A percentile compares a stretch with the other conserved stretches of the same genome.
These are phyloP conservation scores for Phymastichus coffea DNA, from an alignment of 1,140 invertebrate genomes.

Conservation along the genomic window DNA sequence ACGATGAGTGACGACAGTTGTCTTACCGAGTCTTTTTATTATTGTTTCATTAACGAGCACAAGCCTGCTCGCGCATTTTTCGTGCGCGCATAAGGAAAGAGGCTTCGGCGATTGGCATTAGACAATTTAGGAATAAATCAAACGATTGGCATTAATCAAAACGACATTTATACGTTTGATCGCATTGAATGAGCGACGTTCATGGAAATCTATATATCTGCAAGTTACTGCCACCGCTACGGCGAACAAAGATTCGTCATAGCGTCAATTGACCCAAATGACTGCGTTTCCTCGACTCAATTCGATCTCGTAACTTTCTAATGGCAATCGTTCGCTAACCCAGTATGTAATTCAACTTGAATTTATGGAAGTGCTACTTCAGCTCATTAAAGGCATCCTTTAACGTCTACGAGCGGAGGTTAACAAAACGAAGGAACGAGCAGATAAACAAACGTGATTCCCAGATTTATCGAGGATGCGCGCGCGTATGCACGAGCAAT, in stretches of 20 bases:
- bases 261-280: conserved; percentile 31
- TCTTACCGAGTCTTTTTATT: no score
- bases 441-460: no score
- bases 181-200: conserved; percentile 20
- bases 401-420: neutral
- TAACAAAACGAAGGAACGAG: no score
- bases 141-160: conserved; percentile 20
- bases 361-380: conserved; percentile 20
- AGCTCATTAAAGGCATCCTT: neutral
- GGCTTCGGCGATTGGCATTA: neutral
- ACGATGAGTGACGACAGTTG: no score
- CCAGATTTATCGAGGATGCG: no score
- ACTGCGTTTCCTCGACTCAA: conserved; percentile 27
- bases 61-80: no score
- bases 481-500: no score
- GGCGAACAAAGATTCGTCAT: conserved; percentile 27
- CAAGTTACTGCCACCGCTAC: neutral
- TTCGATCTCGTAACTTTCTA: conserved; percentile 30
- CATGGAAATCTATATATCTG: conserved; percentile 2
- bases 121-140: conserved; percentile 15
- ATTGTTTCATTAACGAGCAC: no score
- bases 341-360: conserved; percentile 1
- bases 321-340: conserved; percentile 17
- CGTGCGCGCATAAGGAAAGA: no score
- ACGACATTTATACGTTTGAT: conserved; percentile 21